Base-by-base conservation (phyloP, 1,140 invertebrate genomes). In the Drosophila rufa region DNA sequence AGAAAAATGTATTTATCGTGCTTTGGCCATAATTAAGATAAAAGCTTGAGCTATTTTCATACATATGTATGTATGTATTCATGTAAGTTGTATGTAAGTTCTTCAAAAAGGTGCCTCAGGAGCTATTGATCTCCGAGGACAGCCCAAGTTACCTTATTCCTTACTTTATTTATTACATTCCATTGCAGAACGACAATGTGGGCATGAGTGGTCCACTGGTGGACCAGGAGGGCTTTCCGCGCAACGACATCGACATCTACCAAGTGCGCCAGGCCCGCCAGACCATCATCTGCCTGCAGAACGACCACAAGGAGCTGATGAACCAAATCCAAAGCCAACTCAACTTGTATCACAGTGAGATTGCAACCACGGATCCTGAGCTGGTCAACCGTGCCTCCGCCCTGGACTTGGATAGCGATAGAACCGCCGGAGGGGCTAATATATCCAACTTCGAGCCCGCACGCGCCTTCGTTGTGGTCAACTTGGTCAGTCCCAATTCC, bases 241-340 rank as follows among this genome's bases (percentile, higher is more conserved):
- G 97, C 47, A 95, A 95, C 79, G 97, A 98, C 84, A 97, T 99
- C 75, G 98, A 99, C 93, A 95, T 99, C 8, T 97, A 97, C 92
- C 96, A 97, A 94, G 96, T 99, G 1, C 94, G 98, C 64, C 95
- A 97, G 93, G 96, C 98, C 1, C 94, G 98, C 42, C 96, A 98
- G 89, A 94, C 95, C 82, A 98, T 99, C 50, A 97, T 98, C 84
- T 98, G 97, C 93, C 93, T 99, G n/a, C 96, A 97, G 93, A 99
- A 98, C 94, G 98, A 99, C 93, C 95, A 97, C 85, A 97, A 97
- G 93, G 94, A 93, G 9, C 57, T 98, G n/a, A 98, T 98, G 96
- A 95, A 95, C 75, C 94, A 96, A 91, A 98, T 99, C 74, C 97
- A 99, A 91, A 92, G 93, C 43, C 93, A 97, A 48, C 95, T 95